phyloP scores from a whole-genome alignment of 2,113 vertebrate species.

The Trematocara variabile region DNA sequence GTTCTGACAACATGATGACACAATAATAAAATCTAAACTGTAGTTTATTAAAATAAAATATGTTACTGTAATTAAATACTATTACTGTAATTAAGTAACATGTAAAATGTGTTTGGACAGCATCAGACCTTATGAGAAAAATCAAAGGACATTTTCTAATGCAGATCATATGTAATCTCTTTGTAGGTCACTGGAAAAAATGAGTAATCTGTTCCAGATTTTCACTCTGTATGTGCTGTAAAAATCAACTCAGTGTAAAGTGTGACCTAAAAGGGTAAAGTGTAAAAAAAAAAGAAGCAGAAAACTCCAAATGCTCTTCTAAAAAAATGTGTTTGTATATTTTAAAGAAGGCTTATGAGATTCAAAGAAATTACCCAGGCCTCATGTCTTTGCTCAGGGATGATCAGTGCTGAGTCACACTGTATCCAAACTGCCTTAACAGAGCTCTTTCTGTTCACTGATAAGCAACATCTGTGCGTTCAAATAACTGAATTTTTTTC shows the following conservation, averaged over 20 bases:
- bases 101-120: neutral
- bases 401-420: constrained; percentile 60
- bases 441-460: constrained; percentile 54
- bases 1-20: neutral
- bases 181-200: neutral
- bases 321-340: neutral
- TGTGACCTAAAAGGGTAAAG: neutral
- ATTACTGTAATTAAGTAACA: neutral
- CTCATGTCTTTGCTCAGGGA: constrained; percentile 12
- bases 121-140: neutral
- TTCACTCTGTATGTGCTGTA: neutral
- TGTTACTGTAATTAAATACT: neutral
- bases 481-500: constrained; percentile 30
- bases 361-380: neutral
- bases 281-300: neutral
- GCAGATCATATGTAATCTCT: neutral
- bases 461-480: constrained; percentile 58
- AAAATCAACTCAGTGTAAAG: neutral
- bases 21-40: neutral
- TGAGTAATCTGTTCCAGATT: neutral
- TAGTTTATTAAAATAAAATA: neutral
- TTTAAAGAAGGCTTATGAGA: neutral
- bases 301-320: neutral
- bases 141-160: neutral
- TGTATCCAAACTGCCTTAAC: constrained; percentile 40